Conservation (phyloP, 2,797 vertebrate species). For the Anguilla pacifica region DNA sequence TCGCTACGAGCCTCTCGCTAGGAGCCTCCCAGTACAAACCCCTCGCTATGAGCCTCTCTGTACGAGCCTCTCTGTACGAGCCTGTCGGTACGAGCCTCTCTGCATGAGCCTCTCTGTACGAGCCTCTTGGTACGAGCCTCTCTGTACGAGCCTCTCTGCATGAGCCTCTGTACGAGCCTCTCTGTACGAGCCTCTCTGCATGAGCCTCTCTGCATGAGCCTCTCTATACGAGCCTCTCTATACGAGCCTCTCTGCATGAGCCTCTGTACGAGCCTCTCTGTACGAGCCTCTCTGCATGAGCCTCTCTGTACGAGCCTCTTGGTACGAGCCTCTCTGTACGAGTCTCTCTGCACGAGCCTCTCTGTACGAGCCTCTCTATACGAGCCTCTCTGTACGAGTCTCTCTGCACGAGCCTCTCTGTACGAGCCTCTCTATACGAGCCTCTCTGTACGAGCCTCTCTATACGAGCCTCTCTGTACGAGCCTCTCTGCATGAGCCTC, state of each 20-base stretch:
- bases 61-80: not conserved
- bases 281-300: constrained; percentile 21
- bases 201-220: constrained; percentile 1
- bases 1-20: too few species aligned
- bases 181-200: constrained; percentile 5
- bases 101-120: too few species aligned
- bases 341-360: too few species aligned
- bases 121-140: constrained; percentile 5
- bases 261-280: not conserved
- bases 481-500: not conserved
- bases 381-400: not conserved
- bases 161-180: too few species aligned
- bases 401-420: too few species aligned
- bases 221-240: too few species aligned
- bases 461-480: too few species aligned
- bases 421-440: not conserved
- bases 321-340: too few species aligned
- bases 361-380: not conserved
- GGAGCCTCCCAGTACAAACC: not conserved
- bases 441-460: constrained; percentile 12
- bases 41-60: too few species aligned
- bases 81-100: constrained; percentile 8
- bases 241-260: not conserved
- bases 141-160: not conserved
- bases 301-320: not conserved